These are phyloP conservation scores for Callionymus lyra DNA, from an alignment of 2,113 vertebrate genomes.

Conservation along the genomic window DNA sequence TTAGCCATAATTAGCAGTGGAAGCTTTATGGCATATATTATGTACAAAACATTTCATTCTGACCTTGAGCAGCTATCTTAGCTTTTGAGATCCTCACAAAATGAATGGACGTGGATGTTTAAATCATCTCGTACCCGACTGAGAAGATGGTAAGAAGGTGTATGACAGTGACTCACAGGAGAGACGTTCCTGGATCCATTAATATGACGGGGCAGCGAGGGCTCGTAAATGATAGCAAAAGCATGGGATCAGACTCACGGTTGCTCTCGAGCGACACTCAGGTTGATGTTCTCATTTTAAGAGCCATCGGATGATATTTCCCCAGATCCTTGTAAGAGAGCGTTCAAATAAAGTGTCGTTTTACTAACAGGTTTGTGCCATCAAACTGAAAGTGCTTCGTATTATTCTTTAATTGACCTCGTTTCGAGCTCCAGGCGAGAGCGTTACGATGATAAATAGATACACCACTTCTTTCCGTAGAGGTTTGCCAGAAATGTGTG, in stretches of 20 bases:
- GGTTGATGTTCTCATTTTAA: slow-evolving; percentile 32
- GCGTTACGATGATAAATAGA: slow-evolving; percentile 62
- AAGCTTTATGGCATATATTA: slow-evolving; percentile 50
- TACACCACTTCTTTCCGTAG: too few relatives aligned
- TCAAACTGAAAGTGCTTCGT: too few relatives aligned
- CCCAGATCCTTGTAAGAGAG: slow-evolving; percentile 49
- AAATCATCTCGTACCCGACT: neutral
- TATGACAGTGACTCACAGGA: slow-evolving; percentile 10
- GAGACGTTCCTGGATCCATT: slow-evolving; percentile 29
- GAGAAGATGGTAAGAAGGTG: too few relatives aligned
- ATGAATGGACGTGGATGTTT: too few relatives aligned
- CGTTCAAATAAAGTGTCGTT: too few relatives aligned
- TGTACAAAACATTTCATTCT: slow-evolving; percentile 35
- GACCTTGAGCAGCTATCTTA: slow-evolving; percentile 35
- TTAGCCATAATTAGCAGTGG: slow-evolving; percentile 57
- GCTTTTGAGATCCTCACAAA: neutral
- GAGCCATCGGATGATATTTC: slow-evolving; percentile 51
- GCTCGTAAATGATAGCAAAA: slow-evolving; percentile 33
- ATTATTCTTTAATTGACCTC: too few relatives aligned
- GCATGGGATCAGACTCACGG: slow-evolving; percentile 30
- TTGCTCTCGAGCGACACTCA: slow-evolving; percentile 39
- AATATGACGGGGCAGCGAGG: slow-evolving; percentile 40
- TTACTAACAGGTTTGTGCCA: too few relatives aligned
- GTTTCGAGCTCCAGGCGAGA: too few relatives aligned
- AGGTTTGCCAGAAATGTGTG: too few relatives aligned